Base-by-base conservation (phyloP, 1,140 invertebrate genomes). In the Physella acuta region DNA sequence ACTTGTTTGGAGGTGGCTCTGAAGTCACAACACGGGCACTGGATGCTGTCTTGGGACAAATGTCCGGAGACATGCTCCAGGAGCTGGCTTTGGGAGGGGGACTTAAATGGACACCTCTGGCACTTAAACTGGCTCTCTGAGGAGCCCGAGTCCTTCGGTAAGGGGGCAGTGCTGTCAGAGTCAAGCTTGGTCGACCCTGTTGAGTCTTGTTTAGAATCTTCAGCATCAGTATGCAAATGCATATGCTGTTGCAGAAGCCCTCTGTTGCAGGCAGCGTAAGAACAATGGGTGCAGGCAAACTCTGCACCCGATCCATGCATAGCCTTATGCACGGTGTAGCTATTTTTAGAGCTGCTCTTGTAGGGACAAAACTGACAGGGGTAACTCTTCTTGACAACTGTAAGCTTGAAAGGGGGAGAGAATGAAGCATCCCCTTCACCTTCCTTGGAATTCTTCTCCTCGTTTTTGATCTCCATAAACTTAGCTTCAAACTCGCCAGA, bases 1-100 rank as follows among this genome's bases (percentile, higher is more conserved):
- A 73, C 59, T 2, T 75, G 58, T n/a, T 77, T 75, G 34, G 72
- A 67, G 0, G 52, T 34, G 63, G 76, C 76, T 36, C 75, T 76
- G 70, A 74, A 81, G 52, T 79, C 75, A 71, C 81, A 82, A 65
- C 76, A 81, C 33, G 77, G 77, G 71, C 81, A 82, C n/a, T 66
- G 60, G n/a, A 73, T 56, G 28, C 73, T 73, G 49, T 73, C 71
- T 14, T 67, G 65, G 2, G 68, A 64, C 1, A 73, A 70, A 65
- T 82, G 81, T 28, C 74, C 72, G 31, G 72, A 49, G 36, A 73
- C 69, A 60, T 82, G 81, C 30, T 71, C 71, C 26, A 69, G 63
- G 14, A 81, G 72, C 14, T 68, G 70, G 44, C 75, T 68, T 17
- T 74, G 72, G 14, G 75, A 77, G 0, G 72, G 51, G 2, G 81